Conservation (phyloP, 2,797 vertebrate genomes). For the Myotis findleyi region DNA sequence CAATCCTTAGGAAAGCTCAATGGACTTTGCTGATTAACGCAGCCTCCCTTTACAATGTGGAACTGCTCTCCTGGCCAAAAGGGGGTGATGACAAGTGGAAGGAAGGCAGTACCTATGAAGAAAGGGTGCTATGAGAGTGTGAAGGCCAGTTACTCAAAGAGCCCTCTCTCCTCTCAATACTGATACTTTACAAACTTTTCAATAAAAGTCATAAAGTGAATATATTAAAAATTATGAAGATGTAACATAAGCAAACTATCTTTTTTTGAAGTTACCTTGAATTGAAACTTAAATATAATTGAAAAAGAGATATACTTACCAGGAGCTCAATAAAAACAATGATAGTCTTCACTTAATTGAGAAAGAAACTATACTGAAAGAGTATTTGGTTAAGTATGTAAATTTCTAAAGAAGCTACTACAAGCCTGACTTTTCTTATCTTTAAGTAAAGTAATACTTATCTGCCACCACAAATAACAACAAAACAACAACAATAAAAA, state of each 20-base stretch:
- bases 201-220: constrained; percentile 14
- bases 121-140: background rate
- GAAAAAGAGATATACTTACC: background rate
- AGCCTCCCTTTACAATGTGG: background rate
- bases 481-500: background rate
- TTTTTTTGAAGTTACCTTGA: constrained; percentile 46
- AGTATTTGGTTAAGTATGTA: constrained; percentile 36
- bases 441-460: constrained; percentile 61
- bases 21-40: background rate
- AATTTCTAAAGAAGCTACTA: constrained; percentile 49
- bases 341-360: background rate
- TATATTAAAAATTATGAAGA: constrained; percentile 30
- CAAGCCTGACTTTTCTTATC: constrained; percentile 23
- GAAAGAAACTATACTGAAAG: constrained; percentile 37
- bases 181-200: constrained; percentile 34
- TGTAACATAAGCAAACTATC: background rate
- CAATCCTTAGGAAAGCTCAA: background rate
- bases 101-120: background rate
- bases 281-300: constrained; percentile 63
- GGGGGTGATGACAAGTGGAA: background rate
- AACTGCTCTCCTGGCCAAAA: background rate
- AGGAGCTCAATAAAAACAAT: constrained; percentile 17
- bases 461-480: background rate
- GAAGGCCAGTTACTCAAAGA: background rate
- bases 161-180: background rate